phyloP scores from a whole-genome alignment of 2,888 invertebrate species.

The Cephus nigrinus region DNA sequence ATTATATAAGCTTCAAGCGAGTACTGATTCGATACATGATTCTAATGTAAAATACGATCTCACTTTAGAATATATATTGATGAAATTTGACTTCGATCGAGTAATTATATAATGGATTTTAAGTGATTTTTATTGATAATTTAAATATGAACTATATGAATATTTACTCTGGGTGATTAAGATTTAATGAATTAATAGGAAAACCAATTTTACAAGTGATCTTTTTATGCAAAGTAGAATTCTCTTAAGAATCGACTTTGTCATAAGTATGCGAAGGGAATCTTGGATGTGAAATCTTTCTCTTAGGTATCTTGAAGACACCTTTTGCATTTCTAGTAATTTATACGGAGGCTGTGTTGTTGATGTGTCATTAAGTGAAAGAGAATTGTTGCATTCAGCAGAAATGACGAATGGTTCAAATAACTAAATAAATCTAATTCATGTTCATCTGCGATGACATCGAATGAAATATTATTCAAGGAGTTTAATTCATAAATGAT shows the following conservation, averaged over 20 bases:
- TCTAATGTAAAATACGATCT: not conserved
- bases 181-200: not conserved
- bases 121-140: not conserved
- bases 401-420: not conserved
- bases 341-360: conserved; percentile 38
- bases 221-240: not conserved
- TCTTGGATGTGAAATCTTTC: not conserved
- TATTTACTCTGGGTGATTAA: conserved; percentile 1
- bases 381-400: not conserved
- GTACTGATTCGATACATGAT: not conserved
- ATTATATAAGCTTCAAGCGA: not conserved
- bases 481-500: not conserved
- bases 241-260: not conserved
- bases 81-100: not conserved
- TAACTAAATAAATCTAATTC: not conserved
- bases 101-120: not conserved
- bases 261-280: not conserved
- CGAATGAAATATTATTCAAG: not conserved
- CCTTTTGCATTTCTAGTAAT: conserved; percentile 35
- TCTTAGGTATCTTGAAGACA: not conserved
- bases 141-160: not conserved
- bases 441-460: not conserved
- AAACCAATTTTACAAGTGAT: not conserved
- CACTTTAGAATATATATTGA: not conserved
- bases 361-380: conserved; percentile 17